Evolutionary conservation across 2,113 vertebrate genomes (phyloP).

Genomic region (Nycticebus coucang): DNA sequence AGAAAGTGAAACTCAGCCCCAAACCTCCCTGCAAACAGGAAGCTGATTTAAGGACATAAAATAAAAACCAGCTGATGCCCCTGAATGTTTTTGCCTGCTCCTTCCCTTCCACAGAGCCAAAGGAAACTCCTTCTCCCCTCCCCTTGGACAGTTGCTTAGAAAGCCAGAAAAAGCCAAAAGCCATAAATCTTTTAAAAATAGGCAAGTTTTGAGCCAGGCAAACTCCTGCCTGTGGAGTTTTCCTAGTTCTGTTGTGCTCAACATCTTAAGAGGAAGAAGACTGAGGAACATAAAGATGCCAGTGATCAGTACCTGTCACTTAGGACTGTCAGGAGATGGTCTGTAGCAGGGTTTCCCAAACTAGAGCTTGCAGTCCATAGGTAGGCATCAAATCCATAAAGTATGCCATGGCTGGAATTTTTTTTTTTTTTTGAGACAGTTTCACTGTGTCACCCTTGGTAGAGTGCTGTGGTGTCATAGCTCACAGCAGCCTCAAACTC

Average conservation of each 20-base stretch:
- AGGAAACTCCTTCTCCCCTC: constrained; percentile 61
- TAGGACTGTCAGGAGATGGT: neutral
- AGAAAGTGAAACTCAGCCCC: constrained; percentile 53
- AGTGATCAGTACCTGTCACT: neutral
- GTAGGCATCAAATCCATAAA: neutral
- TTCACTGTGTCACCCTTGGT: no score
- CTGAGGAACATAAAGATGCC: neutral
- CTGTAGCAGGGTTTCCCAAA: neutral
- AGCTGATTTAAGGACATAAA: constrained; percentile 78
- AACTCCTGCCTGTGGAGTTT: constrained; percentile 41
- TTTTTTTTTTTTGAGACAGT: neutral
- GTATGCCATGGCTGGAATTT: neutral
- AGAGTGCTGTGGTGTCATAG: no score
- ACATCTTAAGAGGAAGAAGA: constrained; percentile 49
- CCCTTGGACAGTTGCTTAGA: constrained; percentile 56
- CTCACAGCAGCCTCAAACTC: no score
- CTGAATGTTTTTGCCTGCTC: constrained; percentile 65
- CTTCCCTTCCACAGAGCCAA: constrained; percentile 55
- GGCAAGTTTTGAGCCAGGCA: constrained; percentile 61
- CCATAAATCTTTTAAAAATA: constrained; percentile 71
- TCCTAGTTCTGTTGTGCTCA: constrained; percentile 15
- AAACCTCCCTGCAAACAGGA: constrained; percentile 76
- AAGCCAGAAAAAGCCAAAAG: constrained; percentile 62
- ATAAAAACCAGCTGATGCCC: constrained; percentile 80
- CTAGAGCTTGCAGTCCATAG: neutral